Base-by-base conservation (phyloP, 37 sponge, comb jelly and placozoan genomes). In the Petrosia ficiformis region DNA sequence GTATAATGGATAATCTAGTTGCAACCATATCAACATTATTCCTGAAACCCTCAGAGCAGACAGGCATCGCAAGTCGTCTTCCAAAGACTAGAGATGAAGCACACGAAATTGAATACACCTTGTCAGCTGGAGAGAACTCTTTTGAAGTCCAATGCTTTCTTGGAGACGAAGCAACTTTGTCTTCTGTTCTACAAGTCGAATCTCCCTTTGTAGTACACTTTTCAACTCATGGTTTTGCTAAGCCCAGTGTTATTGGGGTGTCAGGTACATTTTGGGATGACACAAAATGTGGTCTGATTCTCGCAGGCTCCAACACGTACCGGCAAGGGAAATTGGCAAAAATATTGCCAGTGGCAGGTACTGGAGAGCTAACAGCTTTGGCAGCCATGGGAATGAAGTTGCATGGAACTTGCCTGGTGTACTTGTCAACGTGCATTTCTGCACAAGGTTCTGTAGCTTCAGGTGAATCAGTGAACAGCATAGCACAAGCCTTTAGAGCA, bases 151-250 rank as follows among this genome's bases (percentile, higher is more conserved):
- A 29, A 36, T 6, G 30, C 22, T 30, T 16, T 21, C 5, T 66
- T 1, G 34, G 34, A 34, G 69, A 77, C 41, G 34, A 77, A 2
- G 78, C 78, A 33, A 77, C 78, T 3, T 30, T 77, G 54, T 25
- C 10, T 48, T 8, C 10, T 1, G 78, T 42, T 4, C 78, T 77
- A 14, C 48, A 44, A 4, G 68, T 77, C 33, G 35, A 67, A 3
- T 28, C 28, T 77, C 78, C 78, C 1, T 44, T 67, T 3, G 4
- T 77, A 16, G 2, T 77, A 1, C 78, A 77, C 37, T 66, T 77
- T 77, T 54, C 78, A 2, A 77, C 78, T 3, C 78, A 77, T 77
- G 78, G 78, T 4, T 77, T 77, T 22, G 65, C 78, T 21, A 14
- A 1, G 2, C 78, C 78, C 19, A 57, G 67, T 22, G 65, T 77